Percentiles rank a stretch among this genome's conserved stretches.
phyloP scores from a whole-genome alignment of 2,888 invertebrate species.

The Chrysolina oricalcia region DNA sequence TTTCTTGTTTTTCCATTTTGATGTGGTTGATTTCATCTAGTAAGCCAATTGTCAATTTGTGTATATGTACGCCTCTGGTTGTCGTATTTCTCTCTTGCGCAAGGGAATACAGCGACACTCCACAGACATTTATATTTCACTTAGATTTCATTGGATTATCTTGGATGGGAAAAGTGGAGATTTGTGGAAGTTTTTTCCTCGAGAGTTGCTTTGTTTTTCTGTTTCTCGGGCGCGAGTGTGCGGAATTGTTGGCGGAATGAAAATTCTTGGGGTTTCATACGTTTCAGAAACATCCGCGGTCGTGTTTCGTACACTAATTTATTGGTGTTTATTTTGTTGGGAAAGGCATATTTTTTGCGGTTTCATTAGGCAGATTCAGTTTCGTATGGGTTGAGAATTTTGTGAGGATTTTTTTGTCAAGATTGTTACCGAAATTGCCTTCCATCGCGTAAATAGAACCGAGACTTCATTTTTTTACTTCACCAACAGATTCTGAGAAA shows the following conservation, averaged over 20 bases:
- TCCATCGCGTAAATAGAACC: constrained; percentile 29
- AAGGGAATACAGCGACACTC: constrained; percentile 56
- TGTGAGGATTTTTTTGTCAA: not conserved
- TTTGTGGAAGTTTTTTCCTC: constrained; percentile 62
- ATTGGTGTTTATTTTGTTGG: constrained; percentile 15
- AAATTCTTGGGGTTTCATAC: constrained; percentile 27
- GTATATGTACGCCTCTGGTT: constrained; percentile 37
- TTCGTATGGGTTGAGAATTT: not conserved
- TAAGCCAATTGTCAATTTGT: not conserved
- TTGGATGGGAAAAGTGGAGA: constrained; percentile 62
- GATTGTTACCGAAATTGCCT: constrained; percentile 32
- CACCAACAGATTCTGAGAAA: no score
- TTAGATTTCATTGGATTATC: constrained; percentile 66
- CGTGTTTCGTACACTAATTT: constrained; percentile 11
- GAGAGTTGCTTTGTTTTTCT: constrained; percentile 51
- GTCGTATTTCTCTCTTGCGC: constrained; percentile 35
- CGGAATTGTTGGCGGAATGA: constrained; percentile 35
- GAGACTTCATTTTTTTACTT: no score
- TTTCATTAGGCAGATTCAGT: not conserved
- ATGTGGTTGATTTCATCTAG: not conserved
- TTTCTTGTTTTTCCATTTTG: not conserved
- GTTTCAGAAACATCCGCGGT: constrained; percentile 22
- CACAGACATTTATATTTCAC: constrained; percentile 65
- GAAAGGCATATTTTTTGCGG: not conserved
- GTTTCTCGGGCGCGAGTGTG: constrained; percentile 43